Evolutionary conservation across 2,797 vertebrate species (phyloP).

Genomic region (Chiloscyllium punctatum): DNA sequence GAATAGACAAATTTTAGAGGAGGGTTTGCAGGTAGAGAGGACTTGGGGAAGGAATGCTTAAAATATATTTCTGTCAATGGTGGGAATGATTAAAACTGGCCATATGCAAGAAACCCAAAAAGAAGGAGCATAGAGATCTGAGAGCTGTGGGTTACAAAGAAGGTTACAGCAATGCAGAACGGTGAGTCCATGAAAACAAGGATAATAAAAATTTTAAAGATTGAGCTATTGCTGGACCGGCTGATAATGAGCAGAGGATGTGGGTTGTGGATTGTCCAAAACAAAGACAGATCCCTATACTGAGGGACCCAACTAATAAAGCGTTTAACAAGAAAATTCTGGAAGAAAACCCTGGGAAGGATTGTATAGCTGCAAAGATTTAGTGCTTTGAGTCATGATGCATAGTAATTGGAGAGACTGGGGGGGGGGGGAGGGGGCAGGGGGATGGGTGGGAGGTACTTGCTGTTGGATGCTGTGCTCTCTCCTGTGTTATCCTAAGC

Average conservation of each 20-base stretch:
- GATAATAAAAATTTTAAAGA: not conserved
- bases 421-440: too few relatives aligned
- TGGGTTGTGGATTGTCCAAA: not conserved
- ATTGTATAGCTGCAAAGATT: not conserved
- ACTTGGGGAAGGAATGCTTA: not conserved
- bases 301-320: not conserved
- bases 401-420: not conserved
- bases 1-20: not conserved
- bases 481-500: not conserved
- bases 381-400: not conserved
- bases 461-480: not conserved
- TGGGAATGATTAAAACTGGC: not conserved
- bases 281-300: not conserved
- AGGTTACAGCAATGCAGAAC: not conserved
- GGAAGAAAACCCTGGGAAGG: not conserved
- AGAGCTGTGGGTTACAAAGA: not conserved
- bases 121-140: not conserved
- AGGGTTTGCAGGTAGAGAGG: not conserved
- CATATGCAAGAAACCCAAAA: not conserved
- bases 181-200: not conserved
- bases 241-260: not conserved
- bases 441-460: not conserved
- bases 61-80: not conserved
- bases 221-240: not conserved
- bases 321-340: not conserved